These are phyloP conservation scores for Anthopleura sola DNA, from an alignment of 64 coral and sea anemone genomes.

Conservation along the genomic window DNA sequence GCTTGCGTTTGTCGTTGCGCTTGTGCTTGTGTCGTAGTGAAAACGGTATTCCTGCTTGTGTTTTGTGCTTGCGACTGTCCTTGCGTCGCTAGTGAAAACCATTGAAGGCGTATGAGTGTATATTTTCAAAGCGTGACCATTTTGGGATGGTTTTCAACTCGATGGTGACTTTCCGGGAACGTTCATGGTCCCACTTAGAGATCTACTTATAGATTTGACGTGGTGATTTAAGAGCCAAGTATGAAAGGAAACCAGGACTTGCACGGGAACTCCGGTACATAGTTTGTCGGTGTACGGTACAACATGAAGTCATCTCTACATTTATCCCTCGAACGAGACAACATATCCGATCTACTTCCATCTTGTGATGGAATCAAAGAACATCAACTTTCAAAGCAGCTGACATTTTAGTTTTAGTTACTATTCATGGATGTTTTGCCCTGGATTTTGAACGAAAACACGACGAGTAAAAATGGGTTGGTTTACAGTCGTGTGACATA, in stretches of 20 bases:
- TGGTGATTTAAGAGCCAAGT: background rate
- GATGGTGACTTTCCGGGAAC: no score
- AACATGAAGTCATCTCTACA: background rate
- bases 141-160: no score
- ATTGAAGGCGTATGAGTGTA: no score
- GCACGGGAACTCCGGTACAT: background rate
- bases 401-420: background rate
- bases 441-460: background rate
- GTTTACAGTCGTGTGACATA: background rate
- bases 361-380: background rate
- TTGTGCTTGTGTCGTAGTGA: no score
- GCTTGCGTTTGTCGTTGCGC: no score
- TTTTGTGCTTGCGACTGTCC: no score
- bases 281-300: background rate
- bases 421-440: background rate
- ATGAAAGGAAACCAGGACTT: conserved; percentile 1
- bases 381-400: background rate
- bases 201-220: background rate
- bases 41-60: no score
- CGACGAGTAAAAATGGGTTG: background rate
- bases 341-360: background rate
- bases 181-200: background rate
- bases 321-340: background rate
- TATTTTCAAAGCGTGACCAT: no score
- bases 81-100: no score